These are phyloP conservation scores for Sporophila hypoxantha DNA, from an alignment of 2,113 vertebrate genomes.

Conservation along the genomic window DNA sequence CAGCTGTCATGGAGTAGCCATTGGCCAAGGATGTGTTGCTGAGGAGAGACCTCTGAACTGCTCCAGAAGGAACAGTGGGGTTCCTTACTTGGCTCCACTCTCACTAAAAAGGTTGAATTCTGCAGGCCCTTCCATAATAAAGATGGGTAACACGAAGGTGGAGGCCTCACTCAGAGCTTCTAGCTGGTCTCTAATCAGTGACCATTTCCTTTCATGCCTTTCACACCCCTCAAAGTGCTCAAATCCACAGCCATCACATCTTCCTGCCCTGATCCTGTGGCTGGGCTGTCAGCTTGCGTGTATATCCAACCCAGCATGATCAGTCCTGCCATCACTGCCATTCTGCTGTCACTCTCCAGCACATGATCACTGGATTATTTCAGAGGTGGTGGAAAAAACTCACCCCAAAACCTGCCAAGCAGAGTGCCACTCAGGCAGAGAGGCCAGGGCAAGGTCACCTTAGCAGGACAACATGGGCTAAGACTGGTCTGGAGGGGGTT, in stretches of 20 bases:
- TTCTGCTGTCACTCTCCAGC: not conserved
- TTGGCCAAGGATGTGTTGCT: not conserved
- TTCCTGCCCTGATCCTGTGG: not conserved
- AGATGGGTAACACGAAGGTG: accelerated
- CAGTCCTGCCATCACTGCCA: not conserved
- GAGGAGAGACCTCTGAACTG: not conserved
- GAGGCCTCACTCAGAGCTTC: not conserved
- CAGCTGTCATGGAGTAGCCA: not conserved
- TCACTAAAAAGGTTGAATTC: not conserved
- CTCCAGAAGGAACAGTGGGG: not conserved
- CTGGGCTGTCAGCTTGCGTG: not conserved
- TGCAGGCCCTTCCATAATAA: not conserved
- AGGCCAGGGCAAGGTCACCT: not conserved
- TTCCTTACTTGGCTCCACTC: not conserved
- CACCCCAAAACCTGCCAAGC: not conserved
- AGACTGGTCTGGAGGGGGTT: not conserved
- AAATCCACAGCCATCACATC: not conserved
- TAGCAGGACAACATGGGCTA: not conserved
- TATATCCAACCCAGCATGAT: not conserved
- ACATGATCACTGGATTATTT: not conserved
- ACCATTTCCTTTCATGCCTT: not conserved
- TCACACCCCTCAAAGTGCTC: not conserved
- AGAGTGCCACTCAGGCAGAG: not conserved
- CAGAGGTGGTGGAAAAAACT: not conserved
- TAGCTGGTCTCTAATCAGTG: not conserved